Conservation (phyloP, 2,797 vertebrate genomes). For the Pseudomugil gertrudae region DNA sequence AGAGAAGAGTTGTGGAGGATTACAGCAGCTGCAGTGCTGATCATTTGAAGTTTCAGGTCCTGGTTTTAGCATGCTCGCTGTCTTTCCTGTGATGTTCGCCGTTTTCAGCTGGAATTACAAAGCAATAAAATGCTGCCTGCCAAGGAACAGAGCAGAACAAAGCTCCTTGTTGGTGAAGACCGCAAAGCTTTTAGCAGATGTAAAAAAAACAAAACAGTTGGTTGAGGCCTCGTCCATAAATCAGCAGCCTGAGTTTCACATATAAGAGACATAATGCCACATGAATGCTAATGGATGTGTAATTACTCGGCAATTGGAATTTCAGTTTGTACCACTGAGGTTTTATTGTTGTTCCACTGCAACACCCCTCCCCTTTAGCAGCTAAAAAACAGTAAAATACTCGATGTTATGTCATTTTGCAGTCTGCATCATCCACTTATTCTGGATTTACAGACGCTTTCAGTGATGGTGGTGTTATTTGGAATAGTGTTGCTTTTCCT, state of each 20-base stretch:
- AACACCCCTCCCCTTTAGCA: not conserved
- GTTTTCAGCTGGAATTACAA: not conserved
- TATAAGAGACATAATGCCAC: not conserved
- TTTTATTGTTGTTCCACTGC: not conserved
- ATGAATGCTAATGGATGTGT: slow-evolving; percentile 5
- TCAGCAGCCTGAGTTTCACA: not conserved
- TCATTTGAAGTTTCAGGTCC: not conserved
- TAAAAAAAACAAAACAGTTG: not conserved
- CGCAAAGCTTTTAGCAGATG: not conserved
- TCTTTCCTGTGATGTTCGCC: too few species aligned
- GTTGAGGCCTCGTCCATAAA: not conserved
- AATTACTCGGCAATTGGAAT: not conserved
- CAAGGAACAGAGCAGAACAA: not conserved
- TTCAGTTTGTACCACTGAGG: not conserved
- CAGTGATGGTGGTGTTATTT: not conserved
- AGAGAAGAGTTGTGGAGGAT: not conserved
- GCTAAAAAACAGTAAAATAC: not conserved
- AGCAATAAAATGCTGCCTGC: not conserved
- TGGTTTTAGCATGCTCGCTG: too few species aligned
- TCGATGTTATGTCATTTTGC: not conserved
- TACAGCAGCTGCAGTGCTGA: too few species aligned
- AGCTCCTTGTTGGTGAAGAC: not conserved
- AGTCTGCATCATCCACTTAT: not conserved
- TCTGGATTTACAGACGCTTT: not conserved
- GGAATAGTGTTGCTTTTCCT: not conserved